These are phyloP conservation scores for Dendrolimus punctatus DNA, from an alignment of 1,140 invertebrate genomes.

Conservation along the genomic window DNA sequence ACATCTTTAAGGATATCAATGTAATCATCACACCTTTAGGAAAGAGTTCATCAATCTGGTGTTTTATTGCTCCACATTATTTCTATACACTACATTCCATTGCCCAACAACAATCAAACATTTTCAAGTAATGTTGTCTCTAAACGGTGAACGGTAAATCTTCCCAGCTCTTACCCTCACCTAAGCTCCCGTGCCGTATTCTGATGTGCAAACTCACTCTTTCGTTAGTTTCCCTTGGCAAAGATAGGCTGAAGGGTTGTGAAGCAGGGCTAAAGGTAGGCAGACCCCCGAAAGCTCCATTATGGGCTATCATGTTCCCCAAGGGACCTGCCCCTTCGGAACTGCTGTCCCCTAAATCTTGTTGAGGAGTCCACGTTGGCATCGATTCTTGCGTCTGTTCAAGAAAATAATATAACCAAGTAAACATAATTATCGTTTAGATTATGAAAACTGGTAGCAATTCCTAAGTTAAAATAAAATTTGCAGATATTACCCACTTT, in stretches of 20 bases:
- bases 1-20: background rate
- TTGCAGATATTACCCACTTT: too few relatives aligned
- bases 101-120: conserved; percentile 4
- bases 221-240: conserved; percentile 76
- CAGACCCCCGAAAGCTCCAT: conserved; percentile 53
- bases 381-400: conserved; percentile 13
- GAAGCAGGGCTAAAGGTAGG: conserved; percentile 76
- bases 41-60: background rate
- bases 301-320: conserved; percentile 32
- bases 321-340: conserved; percentile 75
- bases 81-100: background rate
- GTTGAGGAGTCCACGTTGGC: conserved; percentile 83
- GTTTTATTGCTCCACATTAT: background rate
- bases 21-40: conserved; percentile 2
- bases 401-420: background rate
- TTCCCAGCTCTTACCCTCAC: conserved; percentile 14
- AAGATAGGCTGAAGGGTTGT: conserved; percentile 81
- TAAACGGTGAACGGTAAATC: conserved; percentile 2
- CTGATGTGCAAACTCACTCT: conserved; percentile 41
- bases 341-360: conserved; percentile 79
- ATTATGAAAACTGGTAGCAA: too few relatives aligned
- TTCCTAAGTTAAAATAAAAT: too few relatives aligned
- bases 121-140: background rate
- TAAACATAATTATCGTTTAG: background rate
- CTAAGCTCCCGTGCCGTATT: conserved; percentile 43